These are phyloP conservation scores for Dryocosmus kuriphilus DNA, from an alignment of 2,888 invertebrate genomes.

Conservation along the genomic window DNA sequence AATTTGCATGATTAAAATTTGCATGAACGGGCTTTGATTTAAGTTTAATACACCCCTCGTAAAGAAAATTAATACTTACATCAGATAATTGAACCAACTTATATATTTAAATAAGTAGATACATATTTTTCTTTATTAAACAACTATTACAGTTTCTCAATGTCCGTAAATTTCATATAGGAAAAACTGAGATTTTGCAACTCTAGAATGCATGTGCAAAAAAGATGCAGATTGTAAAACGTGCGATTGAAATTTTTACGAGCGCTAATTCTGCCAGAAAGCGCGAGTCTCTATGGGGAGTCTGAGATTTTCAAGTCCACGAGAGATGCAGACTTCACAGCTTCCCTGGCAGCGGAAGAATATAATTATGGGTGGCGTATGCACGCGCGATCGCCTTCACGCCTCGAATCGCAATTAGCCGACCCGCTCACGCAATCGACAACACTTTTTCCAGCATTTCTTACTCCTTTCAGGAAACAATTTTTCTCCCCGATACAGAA, in stretches of 20 bases:
- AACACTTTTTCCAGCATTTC: constrained; percentile 19
- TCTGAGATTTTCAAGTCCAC: constrained; percentile 10
- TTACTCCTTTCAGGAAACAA: constrained; percentile 18
- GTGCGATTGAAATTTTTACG: constrained; percentile 20
- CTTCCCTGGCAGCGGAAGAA: constrained; percentile 37
- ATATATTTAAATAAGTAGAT: too few species aligned
- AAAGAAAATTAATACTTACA: too few species aligned
- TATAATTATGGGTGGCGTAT: constrained; percentile 57
- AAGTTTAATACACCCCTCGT: too few species aligned
- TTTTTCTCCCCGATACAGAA: not conserved
- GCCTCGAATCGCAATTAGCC: constrained; percentile 56
- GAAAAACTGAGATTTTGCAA: not conserved
- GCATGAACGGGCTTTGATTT: too few species aligned
- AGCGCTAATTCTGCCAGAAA: constrained; percentile 22
- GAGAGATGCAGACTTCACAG: constrained; percentile 43
- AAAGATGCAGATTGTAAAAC: constrained; percentile 11
- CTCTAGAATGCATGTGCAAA: not conserved
- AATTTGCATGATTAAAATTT: too few species aligned
- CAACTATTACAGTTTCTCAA: not conserved
- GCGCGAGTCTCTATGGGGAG: constrained; percentile 6
- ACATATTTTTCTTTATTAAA: not conserved
- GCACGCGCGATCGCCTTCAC: constrained; percentile 59
- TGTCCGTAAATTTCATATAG: not conserved
- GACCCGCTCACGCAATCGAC: constrained; percentile 50
- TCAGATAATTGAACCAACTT: too few species aligned